Evolutionary conservation across 2,113 vertebrate genomes (phyloP), one percentile per base, ranked within the genome.

Genomic region (Noturus placidus): DNA sequence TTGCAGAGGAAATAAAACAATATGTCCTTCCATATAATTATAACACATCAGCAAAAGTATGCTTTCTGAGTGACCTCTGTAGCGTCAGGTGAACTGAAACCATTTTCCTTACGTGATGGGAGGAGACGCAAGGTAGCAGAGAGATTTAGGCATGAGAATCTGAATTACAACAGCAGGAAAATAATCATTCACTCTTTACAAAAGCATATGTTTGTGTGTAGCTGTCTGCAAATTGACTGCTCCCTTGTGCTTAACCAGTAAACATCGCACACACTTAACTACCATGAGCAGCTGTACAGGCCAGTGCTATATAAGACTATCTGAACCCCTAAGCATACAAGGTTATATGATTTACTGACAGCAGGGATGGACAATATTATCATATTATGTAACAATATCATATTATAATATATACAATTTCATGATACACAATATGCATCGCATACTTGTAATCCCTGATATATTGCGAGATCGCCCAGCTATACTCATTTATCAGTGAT

Each of bases 81-180:
- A 63, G 57, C 74, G 79, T 86, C 42, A 69, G 20, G 46, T 86
- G 42, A 35, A 65, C 42, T 42, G 46, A 79, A 74, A 79, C 42
- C 8, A 4, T 54, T 86, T 63, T 65, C 9, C 46, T 27, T 42
- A 70, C 17, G 5, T 54, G 52, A 54, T 7, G 54, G 50, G 76
- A 83, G 77, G 77, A 88, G 74, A 69, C 61, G 67, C 84, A 88
- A 87, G 5, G 86, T 88, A 88, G 87, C 82, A 61, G 82, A 70
- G 87, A 86, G 91, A 92, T 92, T 54, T 86, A 92, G 93, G 92
- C 91, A 42, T 42, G 86, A 63, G 91, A 87, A 92, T 93, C 90
- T 88, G 84, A 88, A 92, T 92, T 89, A 91, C 86, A 90, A 22
- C 79, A 91, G 90, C 93, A 93, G 93, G 93, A 95, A 94, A 89